Conservation (phyloP, 2,888 invertebrate genomes). For the Desoria tigrina region DNA sequence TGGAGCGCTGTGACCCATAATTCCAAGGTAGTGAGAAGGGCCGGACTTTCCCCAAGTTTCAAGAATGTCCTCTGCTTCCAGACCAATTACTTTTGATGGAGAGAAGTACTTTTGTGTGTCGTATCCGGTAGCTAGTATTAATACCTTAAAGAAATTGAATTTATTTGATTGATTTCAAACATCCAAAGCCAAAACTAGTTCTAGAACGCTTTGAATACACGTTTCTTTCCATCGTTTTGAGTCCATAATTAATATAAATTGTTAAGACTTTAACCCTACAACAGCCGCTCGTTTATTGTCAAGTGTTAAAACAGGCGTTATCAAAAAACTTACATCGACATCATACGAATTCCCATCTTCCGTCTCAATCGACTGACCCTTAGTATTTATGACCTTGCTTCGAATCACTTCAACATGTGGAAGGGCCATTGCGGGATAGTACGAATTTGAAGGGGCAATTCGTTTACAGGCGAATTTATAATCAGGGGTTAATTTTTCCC, state of each 20-base stretch:
- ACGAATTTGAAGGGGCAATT: conserved; percentile 11
- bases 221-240: too few species aligned
- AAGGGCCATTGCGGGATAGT: conserved; percentile 11
- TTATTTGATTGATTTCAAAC: background rate
- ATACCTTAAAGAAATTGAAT: conserved; percentile 14
- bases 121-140: conserved; percentile 30
- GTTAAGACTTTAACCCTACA: background rate
- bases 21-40: conserved; percentile 20
- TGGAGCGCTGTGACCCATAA: conserved; percentile 3
- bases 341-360: conserved; percentile 13
- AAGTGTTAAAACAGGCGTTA: background rate
- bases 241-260: background rate
- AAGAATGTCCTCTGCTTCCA: conserved; percentile 10
- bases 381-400: conserved; percentile 9
- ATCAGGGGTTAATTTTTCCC: conserved; percentile 21
- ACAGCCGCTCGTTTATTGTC: background rate
- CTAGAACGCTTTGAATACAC: background rate
- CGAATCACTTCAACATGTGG: conserved; percentile 18
- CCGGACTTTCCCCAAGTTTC: conserved; percentile 7
- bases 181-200: background rate
- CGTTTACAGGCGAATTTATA: conserved; percentile 28
- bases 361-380: conserved; percentile 2
- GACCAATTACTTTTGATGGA: conserved; percentile 21
- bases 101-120: conserved; percentile 20
- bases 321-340: conserved; percentile 16